Evolutionary conservation across 2,113 vertebrate species (phyloP).

Genomic region (Eurypyga helias): DNA sequence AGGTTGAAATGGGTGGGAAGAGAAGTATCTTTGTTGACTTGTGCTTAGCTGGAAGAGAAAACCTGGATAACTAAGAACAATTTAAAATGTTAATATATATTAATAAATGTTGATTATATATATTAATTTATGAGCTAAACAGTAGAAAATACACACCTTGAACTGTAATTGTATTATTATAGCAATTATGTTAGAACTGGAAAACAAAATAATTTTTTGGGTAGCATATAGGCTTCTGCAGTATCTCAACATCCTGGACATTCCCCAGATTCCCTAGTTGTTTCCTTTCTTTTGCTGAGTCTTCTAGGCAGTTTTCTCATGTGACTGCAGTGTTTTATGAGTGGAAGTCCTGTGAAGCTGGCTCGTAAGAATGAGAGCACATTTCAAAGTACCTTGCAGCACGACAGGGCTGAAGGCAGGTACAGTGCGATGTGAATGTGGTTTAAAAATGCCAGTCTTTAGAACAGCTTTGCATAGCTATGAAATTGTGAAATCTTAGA

Average conservation of each 20-base stretch:
- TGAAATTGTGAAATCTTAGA: background rate
- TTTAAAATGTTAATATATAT: background rate
- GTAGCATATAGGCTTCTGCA: background rate
- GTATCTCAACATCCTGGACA: background rate
- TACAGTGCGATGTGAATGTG: background rate
- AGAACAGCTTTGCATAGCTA: background rate
- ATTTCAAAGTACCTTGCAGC: background rate
- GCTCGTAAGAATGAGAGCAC: background rate
- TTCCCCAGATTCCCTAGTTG: background rate
- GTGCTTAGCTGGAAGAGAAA: background rate
- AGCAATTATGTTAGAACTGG: background rate
- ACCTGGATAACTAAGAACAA: background rate
- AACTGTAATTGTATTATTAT: background rate
- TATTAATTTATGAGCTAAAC: background rate
- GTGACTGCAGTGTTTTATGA: background rate
- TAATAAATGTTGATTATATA: too few species aligned
- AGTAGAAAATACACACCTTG: background rate
- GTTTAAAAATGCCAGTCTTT: background rate
- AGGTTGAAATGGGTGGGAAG: background rate
- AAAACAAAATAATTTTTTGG: background rate
- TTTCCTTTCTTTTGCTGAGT: background rate
- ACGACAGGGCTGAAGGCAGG: background rate
- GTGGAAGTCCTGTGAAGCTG: background rate
- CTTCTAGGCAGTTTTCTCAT: background rate
- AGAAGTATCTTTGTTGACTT: background rate